Conservation (phyloP, 2,113 vertebrate genomes). For the Serinus canaria region DNA sequence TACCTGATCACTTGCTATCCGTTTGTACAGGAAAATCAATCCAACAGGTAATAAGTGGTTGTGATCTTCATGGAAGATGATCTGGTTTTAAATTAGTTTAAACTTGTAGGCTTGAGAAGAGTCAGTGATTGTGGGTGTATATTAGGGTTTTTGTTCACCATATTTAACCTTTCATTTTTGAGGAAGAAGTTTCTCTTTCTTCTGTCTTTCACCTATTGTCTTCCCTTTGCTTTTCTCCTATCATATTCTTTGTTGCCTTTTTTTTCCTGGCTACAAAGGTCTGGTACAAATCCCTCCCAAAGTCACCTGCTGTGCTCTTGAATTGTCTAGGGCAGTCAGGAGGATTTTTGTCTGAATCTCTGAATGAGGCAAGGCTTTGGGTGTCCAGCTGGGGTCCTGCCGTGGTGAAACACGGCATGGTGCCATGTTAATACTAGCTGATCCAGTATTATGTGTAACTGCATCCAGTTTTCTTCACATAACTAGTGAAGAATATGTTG, state of each 20-base stretch:
- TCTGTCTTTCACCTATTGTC: neutral
- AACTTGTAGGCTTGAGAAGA: neutral
- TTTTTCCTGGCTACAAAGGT: neutral
- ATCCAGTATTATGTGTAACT: neutral
- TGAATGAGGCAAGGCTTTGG: neutral
- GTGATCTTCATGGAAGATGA: neutral
- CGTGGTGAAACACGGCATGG: neutral
- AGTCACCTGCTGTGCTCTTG: neutral
- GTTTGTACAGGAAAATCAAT: conserved; percentile 96
- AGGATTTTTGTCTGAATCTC: neutral
- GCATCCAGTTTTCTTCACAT: neutral
- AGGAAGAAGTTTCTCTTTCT: neutral
- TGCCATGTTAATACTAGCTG: neutral
- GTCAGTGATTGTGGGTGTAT: neutral
- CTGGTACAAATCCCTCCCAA: neutral
- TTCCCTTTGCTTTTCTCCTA: neutral
- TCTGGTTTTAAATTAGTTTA: neutral
- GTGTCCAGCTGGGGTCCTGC: neutral
- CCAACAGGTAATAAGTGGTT: conserved; percentile 83
- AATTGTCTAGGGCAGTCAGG: neutral
- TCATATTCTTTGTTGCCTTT: neutral
- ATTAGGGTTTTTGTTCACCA: rapidly evolving
- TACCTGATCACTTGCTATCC: conserved; percentile 99
- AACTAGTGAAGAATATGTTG: neutral
- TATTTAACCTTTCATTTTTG: neutral